These are phyloP conservation scores for Clanis bilineata DNA, from an alignment of 2,888 invertebrate species.

Conservation along the genomic window DNA sequence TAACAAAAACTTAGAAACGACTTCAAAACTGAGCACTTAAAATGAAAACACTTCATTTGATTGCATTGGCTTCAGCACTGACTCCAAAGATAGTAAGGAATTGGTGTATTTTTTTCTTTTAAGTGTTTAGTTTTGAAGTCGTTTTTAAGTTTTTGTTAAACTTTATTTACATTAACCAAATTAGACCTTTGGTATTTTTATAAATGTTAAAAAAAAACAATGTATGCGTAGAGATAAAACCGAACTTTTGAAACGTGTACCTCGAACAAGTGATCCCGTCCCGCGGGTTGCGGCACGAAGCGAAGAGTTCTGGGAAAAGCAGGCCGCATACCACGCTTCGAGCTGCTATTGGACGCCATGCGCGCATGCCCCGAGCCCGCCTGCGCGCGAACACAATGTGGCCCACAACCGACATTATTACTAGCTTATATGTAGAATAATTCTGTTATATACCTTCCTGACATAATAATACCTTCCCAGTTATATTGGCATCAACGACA, in stretches of 20 bases:
- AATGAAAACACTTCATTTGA: too few species aligned
- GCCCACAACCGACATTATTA: constrained; percentile 10
- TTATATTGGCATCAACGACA: too few species aligned
- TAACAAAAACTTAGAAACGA: too few species aligned
- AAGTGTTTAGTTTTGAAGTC: neutral
- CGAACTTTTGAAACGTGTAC: constrained; percentile 23
- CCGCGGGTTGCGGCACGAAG: constrained; percentile 38
- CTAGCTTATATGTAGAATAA: constrained; percentile 1
- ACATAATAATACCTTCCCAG: neutral
- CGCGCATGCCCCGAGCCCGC: constrained; percentile 44
- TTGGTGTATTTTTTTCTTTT: too few species aligned
- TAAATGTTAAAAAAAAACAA: neutral
- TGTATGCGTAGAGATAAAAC: constrained; percentile 9
- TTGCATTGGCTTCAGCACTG: too few species aligned
- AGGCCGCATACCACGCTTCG: constrained; percentile 72
- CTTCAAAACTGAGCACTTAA: too few species aligned
- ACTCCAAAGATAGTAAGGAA: too few species aligned
- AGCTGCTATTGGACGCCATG: constrained; percentile 60
- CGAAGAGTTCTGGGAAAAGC: constrained; percentile 76
- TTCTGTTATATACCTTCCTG: neutral
- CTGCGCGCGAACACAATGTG: constrained; percentile 38
- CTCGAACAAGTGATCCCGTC: constrained; percentile 48
- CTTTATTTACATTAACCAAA: too few species aligned
- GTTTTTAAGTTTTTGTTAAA: too few species aligned
- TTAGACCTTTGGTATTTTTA: neutral